phyloP scores from a whole-genome alignment of 2,888 invertebrate genomes.

The Acanthacorydalis orientalis region DNA sequence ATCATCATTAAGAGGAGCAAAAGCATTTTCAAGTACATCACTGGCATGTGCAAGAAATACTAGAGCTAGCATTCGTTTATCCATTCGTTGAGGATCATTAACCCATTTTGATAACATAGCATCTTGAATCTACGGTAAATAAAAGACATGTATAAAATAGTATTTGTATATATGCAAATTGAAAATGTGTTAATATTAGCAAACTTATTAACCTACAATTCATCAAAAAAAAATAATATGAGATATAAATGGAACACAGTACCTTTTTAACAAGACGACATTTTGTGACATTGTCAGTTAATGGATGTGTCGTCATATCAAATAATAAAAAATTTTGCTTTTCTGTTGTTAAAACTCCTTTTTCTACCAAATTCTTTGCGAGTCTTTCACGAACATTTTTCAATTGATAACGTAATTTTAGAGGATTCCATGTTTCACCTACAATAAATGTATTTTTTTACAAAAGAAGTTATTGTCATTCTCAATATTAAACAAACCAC shows the following conservation, averaged over 20 bases:
- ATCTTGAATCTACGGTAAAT: slow-evolving; percentile 69
- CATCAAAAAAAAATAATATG: background rate
- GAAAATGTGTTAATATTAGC: background rate
- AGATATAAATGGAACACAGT: background rate
- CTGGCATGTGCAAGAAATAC: slow-evolving; percentile 94
- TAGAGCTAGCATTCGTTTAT: slow-evolving; percentile 82
- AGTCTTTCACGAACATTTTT: slow-evolving; percentile 97
- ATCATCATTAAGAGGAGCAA: slow-evolving; percentile 91
- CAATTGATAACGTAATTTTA: slow-evolving; percentile 93
- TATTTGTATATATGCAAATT: background rate
- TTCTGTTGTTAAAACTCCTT: slow-evolving; percentile 96
- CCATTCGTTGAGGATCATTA: slow-evolving; percentile 94
- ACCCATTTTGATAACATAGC: slow-evolving; percentile 91
- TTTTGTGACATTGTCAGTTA: slow-evolving; percentile 90
- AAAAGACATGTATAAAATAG: background rate
- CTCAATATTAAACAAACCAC: slow-evolving; percentile 45
- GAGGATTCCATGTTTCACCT: slow-evolving; percentile 99
- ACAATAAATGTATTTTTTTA: slow-evolving; percentile 14
- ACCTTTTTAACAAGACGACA: slow-evolving; percentile 93
- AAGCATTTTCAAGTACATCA: slow-evolving; percentile 98
- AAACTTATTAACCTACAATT: background rate
- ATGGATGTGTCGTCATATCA: slow-evolving; percentile 99
- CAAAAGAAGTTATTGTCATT: background rate
- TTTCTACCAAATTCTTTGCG: slow-evolving; percentile 98
- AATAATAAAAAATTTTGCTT: slow-evolving; percentile 99